phyloP scores from a whole-genome alignment of 1,140 invertebrate genomes.

The Metopolophium dirhodum region DNA sequence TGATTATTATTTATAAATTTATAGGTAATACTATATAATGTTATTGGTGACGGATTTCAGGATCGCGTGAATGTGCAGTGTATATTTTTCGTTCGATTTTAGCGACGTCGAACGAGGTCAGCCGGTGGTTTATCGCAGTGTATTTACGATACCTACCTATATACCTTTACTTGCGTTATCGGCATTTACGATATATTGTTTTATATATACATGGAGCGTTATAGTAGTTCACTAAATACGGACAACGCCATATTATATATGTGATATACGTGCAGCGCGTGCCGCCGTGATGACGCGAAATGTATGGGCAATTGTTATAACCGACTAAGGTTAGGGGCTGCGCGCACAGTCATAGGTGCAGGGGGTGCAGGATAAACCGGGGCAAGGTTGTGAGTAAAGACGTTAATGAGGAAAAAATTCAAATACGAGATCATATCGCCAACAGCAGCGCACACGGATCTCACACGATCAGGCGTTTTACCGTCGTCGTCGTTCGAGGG shows the following conservation, averaged over 20 bases:
- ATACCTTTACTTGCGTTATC: not conserved
- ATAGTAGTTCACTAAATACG: constrained; percentile 1
- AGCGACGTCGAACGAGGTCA: not conserved
- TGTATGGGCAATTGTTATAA: not conserved
- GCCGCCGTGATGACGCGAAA: not conserved
- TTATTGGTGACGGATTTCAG: not conserved
- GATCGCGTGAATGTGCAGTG: not conserved
- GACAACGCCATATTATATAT: not conserved
- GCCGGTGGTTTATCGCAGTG: not conserved
- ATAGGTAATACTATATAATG: no score
- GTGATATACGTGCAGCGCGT: not conserved
- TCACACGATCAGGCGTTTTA: not conserved
- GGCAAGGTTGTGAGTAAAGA: not conserved
- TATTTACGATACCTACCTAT: not conserved
- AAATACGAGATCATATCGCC: constrained; percentile 33
- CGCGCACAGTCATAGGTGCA: not conserved
- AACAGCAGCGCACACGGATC: not conserved
- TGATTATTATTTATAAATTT: not conserved
- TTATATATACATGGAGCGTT: not conserved
- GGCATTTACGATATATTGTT: not conserved
- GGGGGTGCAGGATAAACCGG: constrained; percentile 11
- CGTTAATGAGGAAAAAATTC: constrained; percentile 51
- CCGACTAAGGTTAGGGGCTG: not conserved
- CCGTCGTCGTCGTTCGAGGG: not conserved
- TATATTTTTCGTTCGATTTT: not conserved